Conservation (phyloP, 1,140 invertebrate species). For the Drosophila athabasca region DNA sequence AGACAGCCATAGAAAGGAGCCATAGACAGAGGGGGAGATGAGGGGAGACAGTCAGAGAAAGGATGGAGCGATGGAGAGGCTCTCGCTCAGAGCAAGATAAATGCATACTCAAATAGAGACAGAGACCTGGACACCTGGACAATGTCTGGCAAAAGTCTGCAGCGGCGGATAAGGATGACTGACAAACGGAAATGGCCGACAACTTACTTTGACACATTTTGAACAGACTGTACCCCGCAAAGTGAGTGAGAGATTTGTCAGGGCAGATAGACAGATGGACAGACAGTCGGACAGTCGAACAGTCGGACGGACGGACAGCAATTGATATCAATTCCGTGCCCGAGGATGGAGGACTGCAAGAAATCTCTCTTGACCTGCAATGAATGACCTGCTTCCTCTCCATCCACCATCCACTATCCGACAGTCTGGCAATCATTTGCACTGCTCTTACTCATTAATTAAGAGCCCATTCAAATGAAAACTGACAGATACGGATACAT, state of each 20-base stretch:
- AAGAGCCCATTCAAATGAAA: conserved; percentile 42
- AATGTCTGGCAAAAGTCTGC: conserved; percentile 38
- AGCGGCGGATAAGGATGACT: conserved; percentile 35
- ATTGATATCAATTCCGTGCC: conserved; percentile 48
- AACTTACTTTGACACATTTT: conserved; percentile 39
- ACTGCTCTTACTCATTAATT: conserved; percentile 45
- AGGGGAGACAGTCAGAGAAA: no score
- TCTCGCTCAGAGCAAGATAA: conserved; percentile 17
- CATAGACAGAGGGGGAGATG: conserved; percentile 15
- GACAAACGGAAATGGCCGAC: conserved; percentile 29
- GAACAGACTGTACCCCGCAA: conserved; percentile 27
- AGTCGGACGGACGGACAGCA: no score
- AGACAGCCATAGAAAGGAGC: no score
- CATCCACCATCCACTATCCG: no score
- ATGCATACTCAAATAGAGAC: conserved; percentile 36
- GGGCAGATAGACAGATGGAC: background rate
- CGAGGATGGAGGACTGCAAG: conserved; percentile 12
- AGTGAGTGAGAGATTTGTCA: conserved; percentile 6
- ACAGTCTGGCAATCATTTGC: conserved; percentile 30
- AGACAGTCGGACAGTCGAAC: no score
- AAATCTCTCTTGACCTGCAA: conserved; percentile 62
- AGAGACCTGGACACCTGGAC: conserved; percentile 48
- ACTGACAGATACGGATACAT: conserved; percentile 32
- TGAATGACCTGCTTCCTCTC: conserved; percentile 26
- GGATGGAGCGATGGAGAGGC: background rate